These are phyloP conservation scores for Paralichthys olivaceus DNA, from an alignment of 2,113 vertebrate species.

Conservation along the genomic window DNA sequence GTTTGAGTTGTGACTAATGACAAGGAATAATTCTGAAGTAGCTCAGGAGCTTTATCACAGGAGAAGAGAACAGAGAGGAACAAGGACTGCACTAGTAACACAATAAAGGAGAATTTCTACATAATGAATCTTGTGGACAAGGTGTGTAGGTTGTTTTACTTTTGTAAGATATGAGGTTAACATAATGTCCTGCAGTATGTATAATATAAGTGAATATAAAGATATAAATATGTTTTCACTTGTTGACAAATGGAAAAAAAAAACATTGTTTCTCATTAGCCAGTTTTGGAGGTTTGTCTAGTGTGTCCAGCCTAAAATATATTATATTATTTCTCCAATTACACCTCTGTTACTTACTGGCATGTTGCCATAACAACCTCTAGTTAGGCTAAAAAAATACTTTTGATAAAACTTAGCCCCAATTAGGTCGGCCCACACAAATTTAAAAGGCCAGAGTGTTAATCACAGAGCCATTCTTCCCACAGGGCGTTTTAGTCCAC, in stretches of 20 bases:
- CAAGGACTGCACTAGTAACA: neutral
- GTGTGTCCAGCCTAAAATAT: conserved; percentile 36
- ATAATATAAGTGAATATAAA: neutral
- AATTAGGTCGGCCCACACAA: conserved; percentile 72
- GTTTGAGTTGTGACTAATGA: no score
- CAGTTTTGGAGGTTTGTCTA: conserved; percentile 23
- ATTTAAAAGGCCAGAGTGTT: conserved; percentile 68
- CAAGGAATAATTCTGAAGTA: no score
- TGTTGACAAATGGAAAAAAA: conserved; percentile 31
- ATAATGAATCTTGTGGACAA: neutral
- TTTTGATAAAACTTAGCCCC: conserved; percentile 76
- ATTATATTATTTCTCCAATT: conserved; percentile 54
- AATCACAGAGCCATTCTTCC: conserved; percentile 53
- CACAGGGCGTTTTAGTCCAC: conserved; percentile 38
- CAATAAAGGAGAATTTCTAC: neutral
- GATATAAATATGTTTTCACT: conserved; percentile 20
- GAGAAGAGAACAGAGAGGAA: no score
- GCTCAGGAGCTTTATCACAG: no score
- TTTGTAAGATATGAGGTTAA: neutral
- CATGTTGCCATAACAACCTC: conserved; percentile 66
- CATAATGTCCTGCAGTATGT: no score
- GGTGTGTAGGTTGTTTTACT: neutral
- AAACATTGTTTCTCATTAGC: conserved; percentile 58
- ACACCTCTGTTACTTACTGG: conserved; percentile 57
- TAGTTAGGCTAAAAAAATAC: conserved; percentile 70